Evolutionary conservation across 2,113 vertebrate genomes (phyloP), one percentile per base, ranked within the genome.

Genomic region (Gymnobelideus leadbeateri): DNA sequence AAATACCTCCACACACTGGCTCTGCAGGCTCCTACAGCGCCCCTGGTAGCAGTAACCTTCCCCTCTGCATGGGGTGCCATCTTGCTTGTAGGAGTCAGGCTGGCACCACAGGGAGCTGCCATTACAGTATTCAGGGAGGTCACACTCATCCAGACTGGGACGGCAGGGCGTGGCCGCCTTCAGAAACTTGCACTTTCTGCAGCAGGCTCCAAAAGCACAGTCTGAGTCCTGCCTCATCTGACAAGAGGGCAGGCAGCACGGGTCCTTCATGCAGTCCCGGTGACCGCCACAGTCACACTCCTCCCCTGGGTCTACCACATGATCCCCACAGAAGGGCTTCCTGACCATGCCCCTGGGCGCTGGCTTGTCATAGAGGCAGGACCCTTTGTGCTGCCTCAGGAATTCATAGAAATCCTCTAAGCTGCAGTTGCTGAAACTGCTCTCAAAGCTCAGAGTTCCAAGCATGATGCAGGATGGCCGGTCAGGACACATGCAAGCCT

Each of bases 391-490:
- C 3, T 96, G 94, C 0, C 1, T 53, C 21, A 98, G 92, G 89
- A 98, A 97, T 46, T 43, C 68, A 24, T 92, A 92, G 89, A 96
- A 98, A n/a, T 93, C 8, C 31, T 93, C 93, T n/a, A 92, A 93
- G 91, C 98, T 98, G 89, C 98, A 98, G 97, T 98, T 97, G 95
- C 98, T 98, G 95, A 98, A 98, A 49, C 57, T 91, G 24, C 92
- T 93, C 49, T 24, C 96, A 51, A 77, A 89, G 0, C 37, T 89
- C 91, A 95, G n/a, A 0, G 53, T 92, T 0, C 91, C 1, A 1
- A 23, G 91, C 98, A 98, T 98, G 97, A 98, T 97, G 96, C 98
- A 98, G 0, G 95, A 91, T 92, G 14, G 96, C 61, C n/a, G 55
- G 0, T 77, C 94, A 37, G 77, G 23, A 93, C 97, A 98, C 28